phyloP scores from a whole-genome alignment of 2,888 invertebrate genomes.

The Linnaemya tessellans region DNA sequence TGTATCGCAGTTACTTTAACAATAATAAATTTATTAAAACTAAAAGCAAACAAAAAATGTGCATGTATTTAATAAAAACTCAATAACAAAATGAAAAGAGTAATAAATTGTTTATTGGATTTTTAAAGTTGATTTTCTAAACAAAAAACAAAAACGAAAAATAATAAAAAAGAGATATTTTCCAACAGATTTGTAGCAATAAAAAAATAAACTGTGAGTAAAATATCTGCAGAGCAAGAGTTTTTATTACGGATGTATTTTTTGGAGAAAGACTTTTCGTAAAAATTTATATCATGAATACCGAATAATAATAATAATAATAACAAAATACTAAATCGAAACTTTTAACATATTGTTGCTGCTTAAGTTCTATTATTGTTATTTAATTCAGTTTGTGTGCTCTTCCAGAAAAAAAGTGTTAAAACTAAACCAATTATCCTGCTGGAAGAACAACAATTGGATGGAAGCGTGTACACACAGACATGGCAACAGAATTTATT shows the following conservation, averaged over 20 bases:
- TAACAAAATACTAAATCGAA: slow-evolving; percentile 20
- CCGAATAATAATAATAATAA: slow-evolving; percentile 6
- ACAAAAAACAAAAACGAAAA: not conserved
- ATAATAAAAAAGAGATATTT: slow-evolving; percentile 23
- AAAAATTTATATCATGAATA: not conserved
- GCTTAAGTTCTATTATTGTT: slow-evolving; percentile 33
- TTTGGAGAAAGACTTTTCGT: not conserved
- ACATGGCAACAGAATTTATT: no score
- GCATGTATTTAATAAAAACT: slow-evolving; percentile 50
- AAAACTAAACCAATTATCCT: no score
- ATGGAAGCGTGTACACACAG: no score
- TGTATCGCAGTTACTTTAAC: slow-evolving; percentile 53
- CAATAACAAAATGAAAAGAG: slow-evolving; percentile 49
- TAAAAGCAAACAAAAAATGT: slow-evolving; percentile 31
- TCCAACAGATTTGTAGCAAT: slow-evolving; percentile 37
- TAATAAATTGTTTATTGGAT: slow-evolving; percentile 70
- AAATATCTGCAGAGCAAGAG: slow-evolving; percentile 14
- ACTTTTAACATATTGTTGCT: slow-evolving; percentile 34
- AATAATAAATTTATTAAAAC: slow-evolving; percentile 46
- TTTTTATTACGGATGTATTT: slow-evolving; percentile 41
- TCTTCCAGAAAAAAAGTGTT: not conserved
- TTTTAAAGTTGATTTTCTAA: slow-evolving; percentile 48
- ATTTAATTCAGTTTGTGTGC: not conserved
- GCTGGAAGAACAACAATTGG: no score
- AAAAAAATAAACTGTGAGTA: slow-evolving; percentile 26